phyloP scores from a whole-genome alignment of 2,797 vertebrate species.

The Anisognathus igniventris region DNA sequence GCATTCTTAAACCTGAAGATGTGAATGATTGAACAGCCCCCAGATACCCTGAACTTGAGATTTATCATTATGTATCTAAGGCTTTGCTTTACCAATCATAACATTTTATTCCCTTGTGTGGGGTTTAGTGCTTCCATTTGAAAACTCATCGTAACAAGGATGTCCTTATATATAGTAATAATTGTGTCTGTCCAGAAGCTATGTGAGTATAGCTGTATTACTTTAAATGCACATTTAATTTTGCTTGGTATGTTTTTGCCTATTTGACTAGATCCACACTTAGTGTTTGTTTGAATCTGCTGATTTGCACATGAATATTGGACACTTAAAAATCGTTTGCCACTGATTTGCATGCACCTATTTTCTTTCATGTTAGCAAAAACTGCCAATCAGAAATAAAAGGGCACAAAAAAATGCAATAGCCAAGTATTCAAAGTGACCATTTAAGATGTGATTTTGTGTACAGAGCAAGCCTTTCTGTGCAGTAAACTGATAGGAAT shows the following conservation, averaged over 20 bases:
- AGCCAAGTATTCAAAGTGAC: neutral
- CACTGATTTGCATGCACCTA: neutral
- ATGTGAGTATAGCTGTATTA: neutral
- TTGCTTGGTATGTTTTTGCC: neutral
- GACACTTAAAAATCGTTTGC: neutral
- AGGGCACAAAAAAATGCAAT: neutral
- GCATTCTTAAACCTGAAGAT: slow-evolving; percentile 11
- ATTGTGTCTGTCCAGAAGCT: neutral
- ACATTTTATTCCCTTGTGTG: slow-evolving; percentile 10
- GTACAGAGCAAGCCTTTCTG: neutral
- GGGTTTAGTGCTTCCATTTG: neutral
- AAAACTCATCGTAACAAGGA: neutral
- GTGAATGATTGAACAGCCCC: neutral
- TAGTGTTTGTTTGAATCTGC: neutral
- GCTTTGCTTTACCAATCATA: slow-evolving; percentile 11
- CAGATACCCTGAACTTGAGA: neutral
- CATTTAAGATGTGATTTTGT: neutral
- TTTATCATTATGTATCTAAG: slow-evolving; percentile 33
- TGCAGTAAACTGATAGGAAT: neutral
- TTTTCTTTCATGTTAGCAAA: neutral
- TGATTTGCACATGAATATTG: slow-evolving; percentile 28
- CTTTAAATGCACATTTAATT: neutral
- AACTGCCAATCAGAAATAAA: neutral
- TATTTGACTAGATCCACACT: neutral
- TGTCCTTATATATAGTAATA: neutral